Evolutionary conservation across 1,140 invertebrate genomes (phyloP).

Genomic region (Helicorthomorpha holstii): DNA sequence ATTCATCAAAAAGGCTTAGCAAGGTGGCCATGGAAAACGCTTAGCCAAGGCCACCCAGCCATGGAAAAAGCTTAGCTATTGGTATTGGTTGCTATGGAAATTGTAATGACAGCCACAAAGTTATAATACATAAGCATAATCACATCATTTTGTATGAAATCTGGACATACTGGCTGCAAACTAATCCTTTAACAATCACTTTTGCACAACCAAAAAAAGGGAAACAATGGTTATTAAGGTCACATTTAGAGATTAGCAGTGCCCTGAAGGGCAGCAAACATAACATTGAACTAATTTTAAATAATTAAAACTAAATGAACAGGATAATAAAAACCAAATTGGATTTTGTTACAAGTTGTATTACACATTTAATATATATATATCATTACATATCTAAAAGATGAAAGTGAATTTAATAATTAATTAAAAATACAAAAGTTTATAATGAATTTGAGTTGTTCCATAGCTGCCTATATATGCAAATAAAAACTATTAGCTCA

Average conservation of each 20-base stretch:
- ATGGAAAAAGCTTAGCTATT: not conserved
- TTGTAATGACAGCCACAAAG: not conserved
- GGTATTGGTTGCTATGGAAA: not conserved
- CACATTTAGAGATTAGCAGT: not conserved
- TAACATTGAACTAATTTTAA: not conserved
- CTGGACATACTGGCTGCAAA: not conserved
- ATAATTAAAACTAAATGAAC: not conserved
- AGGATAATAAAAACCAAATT: not conserved
- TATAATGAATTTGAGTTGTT: not conserved
- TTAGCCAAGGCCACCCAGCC: not conserved
- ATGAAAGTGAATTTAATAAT: not conserved
- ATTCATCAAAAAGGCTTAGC: not conserved
- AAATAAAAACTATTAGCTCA: not conserved
- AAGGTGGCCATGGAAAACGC: not conserved
- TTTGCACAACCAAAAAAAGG: not conserved
- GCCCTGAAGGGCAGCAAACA: not conserved
- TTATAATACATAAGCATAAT: too few species aligned
- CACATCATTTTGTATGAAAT: not conserved
- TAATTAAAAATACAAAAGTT: not conserved
- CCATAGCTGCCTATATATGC: not conserved
- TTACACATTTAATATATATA: not conserved
- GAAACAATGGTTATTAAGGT: not conserved
- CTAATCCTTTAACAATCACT: not conserved
- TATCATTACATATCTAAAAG: not conserved
- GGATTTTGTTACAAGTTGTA: not conserved